Evolutionary conservation across 2,113 vertebrate species (phyloP).

Genomic region (Esox niger): DNA sequence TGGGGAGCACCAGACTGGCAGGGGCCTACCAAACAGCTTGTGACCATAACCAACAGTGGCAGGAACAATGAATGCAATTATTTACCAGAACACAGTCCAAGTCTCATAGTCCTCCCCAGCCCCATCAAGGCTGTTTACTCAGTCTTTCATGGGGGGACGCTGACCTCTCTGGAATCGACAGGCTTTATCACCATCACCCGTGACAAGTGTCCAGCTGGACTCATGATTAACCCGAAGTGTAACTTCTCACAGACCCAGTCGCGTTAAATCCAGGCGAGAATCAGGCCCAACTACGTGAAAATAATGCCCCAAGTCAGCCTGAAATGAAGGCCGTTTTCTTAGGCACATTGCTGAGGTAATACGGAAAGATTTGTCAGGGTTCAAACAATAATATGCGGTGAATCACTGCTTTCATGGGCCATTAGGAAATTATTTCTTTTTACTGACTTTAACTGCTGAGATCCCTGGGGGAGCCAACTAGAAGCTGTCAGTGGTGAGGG

Average conservation of each 20-base stretch:
- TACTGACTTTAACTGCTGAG: slow-evolving; percentile 41
- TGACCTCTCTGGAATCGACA: slow-evolving; percentile 22
- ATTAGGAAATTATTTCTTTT: slow-evolving; percentile 59
- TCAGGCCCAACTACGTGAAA: neutral
- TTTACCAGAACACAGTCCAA: slow-evolving; percentile 76
- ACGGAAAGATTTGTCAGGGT: slow-evolving; percentile 44
- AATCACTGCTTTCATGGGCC: slow-evolving; percentile 55
- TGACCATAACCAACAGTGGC: slow-evolving; percentile 73
- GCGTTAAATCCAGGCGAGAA: slow-evolving; percentile 8
- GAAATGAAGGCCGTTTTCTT: slow-evolving; percentile 30
- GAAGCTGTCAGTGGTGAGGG: slow-evolving; percentile 32
- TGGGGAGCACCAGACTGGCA: slow-evolving; percentile 77
- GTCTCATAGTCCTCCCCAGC: slow-evolving; percentile 50
- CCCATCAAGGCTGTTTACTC: slow-evolving; percentile 66
- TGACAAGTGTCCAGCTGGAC: slow-evolving; percentile 56
- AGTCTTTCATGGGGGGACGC: slow-evolving; percentile 13
- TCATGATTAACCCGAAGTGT: slow-evolving; percentile 37
- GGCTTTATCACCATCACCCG: slow-evolving; percentile 39
- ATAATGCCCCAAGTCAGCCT: slow-evolving; percentile 26
- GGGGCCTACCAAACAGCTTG: slow-evolving; percentile 80
- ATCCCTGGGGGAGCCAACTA: slow-evolving; percentile 36
- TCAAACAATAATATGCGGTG: slow-evolving; percentile 54
- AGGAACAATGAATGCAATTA: slow-evolving; percentile 76
- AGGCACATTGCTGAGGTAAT: slow-evolving; percentile 49
- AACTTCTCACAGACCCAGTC: slow-evolving; percentile 25